Base-by-base conservation (phyloP, 2,888 invertebrate species). In the Caradrina kadenii region DNA sequence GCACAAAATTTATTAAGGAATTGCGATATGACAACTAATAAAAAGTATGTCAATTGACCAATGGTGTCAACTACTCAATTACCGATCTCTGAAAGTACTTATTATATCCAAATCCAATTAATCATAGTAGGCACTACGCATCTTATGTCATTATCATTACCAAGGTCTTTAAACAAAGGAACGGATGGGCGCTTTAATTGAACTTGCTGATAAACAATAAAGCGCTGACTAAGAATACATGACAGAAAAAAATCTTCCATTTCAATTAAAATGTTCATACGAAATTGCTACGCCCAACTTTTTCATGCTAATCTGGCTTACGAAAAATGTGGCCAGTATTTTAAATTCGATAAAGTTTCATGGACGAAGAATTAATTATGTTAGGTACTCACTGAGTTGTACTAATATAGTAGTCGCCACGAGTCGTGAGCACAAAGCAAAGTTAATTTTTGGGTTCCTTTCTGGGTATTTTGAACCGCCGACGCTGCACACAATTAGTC, bases 81-180 rank as follows among this genome's bases (percentile, higher is more conserved):
- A 60, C 39, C 17, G 19, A 49, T 50, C 52, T 42, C 59, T 58
- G 53, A 42, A 10, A 71, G 26, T 39, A 65, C n/a, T 48, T 74
- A 26, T 26, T 26, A 26, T 26, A 73, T 49, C 48, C 61, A 65
- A 73, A 73, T 49, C 48, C 61, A 65, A 73, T 74, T 63, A 66
- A 54, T 67, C 54, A 2, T 62, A 64, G 31, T 50, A 45, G 19
- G 55, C 19, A 19, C 45, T 45, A 56, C 22, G 39, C 21, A 55
- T 54, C 26, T 76, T 69, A 76, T 53, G 59, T 56, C 66, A 64
- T 76, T 62, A 65, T 68, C 76, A 78, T 67, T 79, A 69, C 17
- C 70, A 79, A 78, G 69, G 76, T 50, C 61, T 67, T 48, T 52
- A 35, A 52, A 69, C 70, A 70, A 74, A 66, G 54, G 11, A 60